Percentiles rank a stretch among this genome's conserved stretches.
These are phyloP conservation scores for Silurus asotus DNA, from an alignment of 2,113 vertebrate species.

Conservation along the genomic window DNA sequence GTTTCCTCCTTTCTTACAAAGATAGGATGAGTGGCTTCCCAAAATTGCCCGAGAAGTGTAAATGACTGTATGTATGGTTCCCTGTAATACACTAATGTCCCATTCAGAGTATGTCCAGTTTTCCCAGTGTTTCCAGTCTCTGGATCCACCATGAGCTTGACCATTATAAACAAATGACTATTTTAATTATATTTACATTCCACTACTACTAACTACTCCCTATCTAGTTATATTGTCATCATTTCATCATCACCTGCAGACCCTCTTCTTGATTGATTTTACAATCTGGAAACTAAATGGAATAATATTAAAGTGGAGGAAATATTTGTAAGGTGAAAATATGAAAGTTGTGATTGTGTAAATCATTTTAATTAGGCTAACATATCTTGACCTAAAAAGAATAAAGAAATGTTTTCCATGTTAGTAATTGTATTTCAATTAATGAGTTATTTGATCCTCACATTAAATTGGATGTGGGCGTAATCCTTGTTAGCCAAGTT, in stretches of 20 bases:
- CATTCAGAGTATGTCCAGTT: neutral
- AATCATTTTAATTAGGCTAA: neutral
- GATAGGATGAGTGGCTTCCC: neutral
- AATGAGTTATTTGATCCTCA: conserved; percentile 55
- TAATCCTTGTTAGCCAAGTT: conserved; percentile 70
- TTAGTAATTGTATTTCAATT: neutral
- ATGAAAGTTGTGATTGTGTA: neutral
- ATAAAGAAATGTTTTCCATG: neutral
- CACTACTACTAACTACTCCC: neutral
- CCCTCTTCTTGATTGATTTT: neutral
- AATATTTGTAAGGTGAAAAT: neutral
- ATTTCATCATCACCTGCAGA: neutral
- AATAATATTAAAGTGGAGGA: neutral
- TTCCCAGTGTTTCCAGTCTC: neutral
- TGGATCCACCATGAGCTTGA: neutral
- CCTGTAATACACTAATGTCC: neutral
- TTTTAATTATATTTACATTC: neutral
- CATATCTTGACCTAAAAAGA: neutral
- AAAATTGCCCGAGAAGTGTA: neutral
- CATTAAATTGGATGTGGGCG: conserved; percentile 83
- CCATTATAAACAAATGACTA: neutral
- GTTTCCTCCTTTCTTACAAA: neutral
- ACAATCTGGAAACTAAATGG: neutral
- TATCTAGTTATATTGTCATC: neutral
- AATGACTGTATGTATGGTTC: neutral